Base-by-base conservation (phyloP, 1,140 invertebrate genomes). In the Heliconius hewitsoni region DNA sequence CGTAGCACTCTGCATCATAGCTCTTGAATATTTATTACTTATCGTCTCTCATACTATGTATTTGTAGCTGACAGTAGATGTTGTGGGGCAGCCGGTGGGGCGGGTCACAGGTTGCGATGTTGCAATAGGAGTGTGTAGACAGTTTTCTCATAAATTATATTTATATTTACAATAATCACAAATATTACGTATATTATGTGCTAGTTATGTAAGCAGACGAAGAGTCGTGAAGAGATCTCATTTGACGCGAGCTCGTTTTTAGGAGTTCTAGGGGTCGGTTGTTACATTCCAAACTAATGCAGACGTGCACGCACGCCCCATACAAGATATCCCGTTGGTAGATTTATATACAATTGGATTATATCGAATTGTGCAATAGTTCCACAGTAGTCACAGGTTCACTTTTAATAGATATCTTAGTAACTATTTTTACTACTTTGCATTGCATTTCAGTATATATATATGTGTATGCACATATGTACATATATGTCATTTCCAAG, bases 221-320 rank as follows among this genome's bases (percentile, higher is more conserved):
- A 66, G 23, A 19, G 57, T 27, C 23, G 27, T 27, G 3, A 27
- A 30, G 27, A 66, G 60, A 30, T 66, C 60, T 66, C 60, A 66
- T 66, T 66, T 66, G 55, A 66, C 27, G 23, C 27, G 60, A 66
- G 60, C 60, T 30, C 60, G 11, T 16, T 9, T 30, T 11, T 30
- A 27, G 3, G 23, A 23, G 23, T 11, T 18, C 60, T 6, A 9
- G 3, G 60, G 27, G 13, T 66, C n/a, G 19, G 60, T 27, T 11
- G 60, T 66, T 66, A 66, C 60, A 66, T 66, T 66, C 60, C 60
- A 66, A 66, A 27, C n/a, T 30, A 66, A 66, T 57, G n/a, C n/a
- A 11, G 55, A 23, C n/a, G 8, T 57, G 55, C 50, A 18, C 50
- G 55, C 50, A 16, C 50, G 18, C 50, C 50, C 50, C 18, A 6